Percentiles rank a stretch among this genome's conserved stretches.
Evolutionary conservation across 2,888 invertebrate species (phyloP).

Genomic region (Sphinx pinastri): DNA sequence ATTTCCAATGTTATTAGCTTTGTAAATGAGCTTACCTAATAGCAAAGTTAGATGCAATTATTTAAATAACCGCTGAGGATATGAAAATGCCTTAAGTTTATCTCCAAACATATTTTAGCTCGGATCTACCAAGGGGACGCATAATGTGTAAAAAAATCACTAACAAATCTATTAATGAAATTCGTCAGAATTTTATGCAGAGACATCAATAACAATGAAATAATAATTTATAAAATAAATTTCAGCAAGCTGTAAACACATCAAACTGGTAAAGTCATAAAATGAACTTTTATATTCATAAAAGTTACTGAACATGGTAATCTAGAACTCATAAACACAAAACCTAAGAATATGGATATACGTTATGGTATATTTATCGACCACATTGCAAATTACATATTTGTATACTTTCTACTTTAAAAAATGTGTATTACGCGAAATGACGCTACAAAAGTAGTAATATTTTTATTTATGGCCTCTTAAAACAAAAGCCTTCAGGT

Average conservation of each 20-base stretch:
- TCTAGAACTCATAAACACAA: no score
- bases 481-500: slow-evolving; percentile 27
- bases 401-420: neutral
- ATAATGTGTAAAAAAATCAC: no score
- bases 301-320: no score
- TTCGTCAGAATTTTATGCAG: no score
- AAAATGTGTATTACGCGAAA: neutral
- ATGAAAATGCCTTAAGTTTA: neutral
- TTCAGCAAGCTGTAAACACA: no score
- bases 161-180: no score
- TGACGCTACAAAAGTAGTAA: neutral
- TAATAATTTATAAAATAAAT: no score
- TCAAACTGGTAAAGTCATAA: no score
- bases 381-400: neutral
- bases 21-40: slow-evolving; percentile 12
- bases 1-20: slow-evolving; percentile 11
- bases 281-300: no score
- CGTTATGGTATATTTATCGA: neutral
- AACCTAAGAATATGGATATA: neutral
- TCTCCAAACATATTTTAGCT: neutral
- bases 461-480: neutral
- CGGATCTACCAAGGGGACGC: neutral
- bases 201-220: no score
- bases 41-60: neutral
- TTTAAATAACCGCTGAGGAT: neutral